Evolutionary conservation across 2,888 invertebrate species (phyloP), one percentile per base, ranked within the genome.

Genomic region (Dendrolimus houi): DNA sequence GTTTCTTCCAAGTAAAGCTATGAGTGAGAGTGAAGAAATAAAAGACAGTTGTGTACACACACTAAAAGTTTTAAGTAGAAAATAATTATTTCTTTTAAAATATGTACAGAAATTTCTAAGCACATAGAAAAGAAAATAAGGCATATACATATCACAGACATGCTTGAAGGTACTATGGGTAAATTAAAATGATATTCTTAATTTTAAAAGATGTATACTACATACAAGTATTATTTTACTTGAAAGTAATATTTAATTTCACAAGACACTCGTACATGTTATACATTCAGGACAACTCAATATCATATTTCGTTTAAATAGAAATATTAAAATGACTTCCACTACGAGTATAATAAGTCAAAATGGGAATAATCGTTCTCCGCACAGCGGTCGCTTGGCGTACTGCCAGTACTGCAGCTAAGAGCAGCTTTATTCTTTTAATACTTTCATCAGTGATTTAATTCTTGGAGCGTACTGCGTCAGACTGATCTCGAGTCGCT

Each of bases 321-420:
- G 62, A 66, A 68, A 70, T 68, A 72, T 70, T 67, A 69, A 74
- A 70, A 64, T 61, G 60, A 58, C 69, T 66, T 60, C 57, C 59
- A 66, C 59, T 57, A 60, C 64, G 52, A 58, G 59, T 62, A 66
- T 69, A 68, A 69, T 72, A 71, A 77, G 65, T 74, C 71, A 71
- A 71, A 75, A 74, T 71, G 68, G 74, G 67, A 67, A 74, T 82
- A 75, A 83, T 78, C 77, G 75, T 75, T 74, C 57, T 59, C 68
- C 65, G 47, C 47, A 47, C 47, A 64, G 67, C 59, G 60, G 55
- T 57, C 56, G 55, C 54, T 68, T 84, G 84, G 85, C 81, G 41
- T 58, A 17, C 55, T 57, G 80, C 85, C 83, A 82, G 64, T 58
- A 65, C 74, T 79, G 73, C 75, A 73, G 63, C 69, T 72, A 70